Evolutionary conservation across 1,140 invertebrate genomes (phyloP), one percentile per base, ranked within the genome.

Genomic region (Zaprionus inermis): DNA sequence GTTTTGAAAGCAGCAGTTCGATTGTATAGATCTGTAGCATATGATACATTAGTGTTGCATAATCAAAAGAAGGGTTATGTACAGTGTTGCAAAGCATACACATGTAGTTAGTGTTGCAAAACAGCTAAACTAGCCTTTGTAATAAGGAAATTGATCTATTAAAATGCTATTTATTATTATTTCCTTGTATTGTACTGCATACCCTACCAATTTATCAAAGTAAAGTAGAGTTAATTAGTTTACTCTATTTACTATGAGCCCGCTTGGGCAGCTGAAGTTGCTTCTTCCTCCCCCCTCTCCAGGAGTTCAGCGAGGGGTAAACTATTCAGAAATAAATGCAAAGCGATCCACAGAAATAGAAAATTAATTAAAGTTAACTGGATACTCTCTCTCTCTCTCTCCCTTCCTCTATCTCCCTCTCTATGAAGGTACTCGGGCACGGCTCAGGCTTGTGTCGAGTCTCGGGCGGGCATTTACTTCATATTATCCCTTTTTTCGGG

Each of bases 301-400:
- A 28, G 24, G 16, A 16, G 54, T 18, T 10, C 9, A 18, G 16
- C 3, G n/a, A 18, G n/a, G 46, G 22, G 24, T 32, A 46, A 49
- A 16, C 24, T 14, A 12, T 24, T 32, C 12, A 38, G 38, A 54
- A 61, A 69, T 69, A 69, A 36, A 9, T 60, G 11, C 28, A 11
- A 60, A 22, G 11, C 41, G 11, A 49, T 56, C 34, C 28, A 59
- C 63, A 57, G 41, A 75, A 75, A 78, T 79, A 72, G 68, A 79
- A 79, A 76, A 68, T 79, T 79, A 79, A 79, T 79, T 79, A 72
- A 79, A 79, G 63, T 79, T 79, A 79, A 72, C 36, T 44, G 69
- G 54, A 54, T 74, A 52, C 58, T 74, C 55, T 36, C 69, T 30
- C 30, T 32, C 10, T 6, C 30, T 32, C 30, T 32, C 30, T 10